Evolutionary conservation across 2,797 vertebrate genomes (phyloP).

Genomic region (Orientallactaga sibirica): DNA sequence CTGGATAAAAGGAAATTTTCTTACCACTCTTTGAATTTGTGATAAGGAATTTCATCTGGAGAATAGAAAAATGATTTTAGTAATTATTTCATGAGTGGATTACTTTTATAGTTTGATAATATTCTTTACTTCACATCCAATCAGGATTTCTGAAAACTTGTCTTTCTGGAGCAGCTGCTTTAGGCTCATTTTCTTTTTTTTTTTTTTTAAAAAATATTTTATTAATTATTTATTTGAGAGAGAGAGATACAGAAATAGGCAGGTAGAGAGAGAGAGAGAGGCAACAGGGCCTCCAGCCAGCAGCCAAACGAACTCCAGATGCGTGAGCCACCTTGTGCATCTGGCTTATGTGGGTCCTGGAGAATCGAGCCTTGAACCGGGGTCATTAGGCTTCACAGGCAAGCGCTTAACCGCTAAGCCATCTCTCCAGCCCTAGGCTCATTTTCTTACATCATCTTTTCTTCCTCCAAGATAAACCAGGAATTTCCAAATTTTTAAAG

Average conservation of each 20-base stretch:
- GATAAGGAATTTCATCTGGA: not conserved
- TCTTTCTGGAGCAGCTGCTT: not conserved
- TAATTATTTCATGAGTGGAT: not conserved
- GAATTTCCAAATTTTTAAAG: conserved; percentile 44
- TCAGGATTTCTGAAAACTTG: conserved; percentile 39
- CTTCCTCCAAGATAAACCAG: conserved; percentile 63
- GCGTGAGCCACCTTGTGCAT: too few species aligned
- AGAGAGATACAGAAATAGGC: too few species aligned
- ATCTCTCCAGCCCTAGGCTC: not conserved
- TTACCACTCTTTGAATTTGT: not conserved
- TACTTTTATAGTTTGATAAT: conserved; percentile 19
- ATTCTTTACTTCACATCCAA: not conserved
- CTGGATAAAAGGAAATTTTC: not conserved
- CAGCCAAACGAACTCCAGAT: too few species aligned
- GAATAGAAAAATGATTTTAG: not conserved
- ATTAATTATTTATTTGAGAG: too few species aligned
- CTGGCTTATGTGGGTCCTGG: too few species aligned
- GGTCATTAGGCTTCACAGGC: too few species aligned
- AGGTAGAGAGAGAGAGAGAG: too few species aligned
- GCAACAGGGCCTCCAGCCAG: too few species aligned
- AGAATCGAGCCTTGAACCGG: too few species aligned
- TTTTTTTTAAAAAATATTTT: too few species aligned
- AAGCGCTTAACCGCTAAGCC: too few species aligned
- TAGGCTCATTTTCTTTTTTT: not conserved
- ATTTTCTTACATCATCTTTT: conserved; percentile 36